Evolutionary conservation across 2,797 vertebrate genomes (phyloP), one percentile per base, ranked within the genome.

Genomic region (Cheirogaleus major): DNA sequence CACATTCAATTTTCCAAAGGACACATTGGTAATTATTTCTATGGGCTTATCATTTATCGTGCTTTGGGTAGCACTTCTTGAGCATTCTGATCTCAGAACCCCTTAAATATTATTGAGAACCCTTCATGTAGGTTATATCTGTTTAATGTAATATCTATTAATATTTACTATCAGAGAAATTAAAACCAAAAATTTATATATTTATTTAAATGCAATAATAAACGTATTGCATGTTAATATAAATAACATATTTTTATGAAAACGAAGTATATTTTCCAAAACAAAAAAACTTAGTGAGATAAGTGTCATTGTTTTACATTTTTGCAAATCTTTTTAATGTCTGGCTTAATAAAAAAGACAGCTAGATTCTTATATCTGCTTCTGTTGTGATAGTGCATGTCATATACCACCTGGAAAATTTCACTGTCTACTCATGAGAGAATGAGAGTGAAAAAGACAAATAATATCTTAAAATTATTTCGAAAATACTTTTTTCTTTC

Each of bases 241-340:
- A 92, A 93, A 70, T 86, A 61, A 72, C 48, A 7, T 41, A 41
- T 90, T 88, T 95, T 50, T 89, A 59, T 89, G 27, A 85, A 93
- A 96, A 59, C 13, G 48, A 93, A 41, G 12, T 86, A 0, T 73
- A 43, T 78, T 96, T 95, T 72, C 14, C 7, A 61, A 9, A 38
- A 59, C 38, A 84, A 91, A 92, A 11, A 57, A 15, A 17, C 22
- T 73, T 52, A 38, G 5, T 85, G 14, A 45, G 32, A 79, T 84
- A 17, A 79, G 25, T 61, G 59, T 65, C 67, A 57, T 48, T 82
- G 38, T 61, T 92, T 76, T 78, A 89, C 5, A 22, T 43, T 85
- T 92, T 95, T 61, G 7, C 25, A 63, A 30, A 50, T 83, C 50
- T 93, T 63, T 59, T 75, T 72, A 81, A 55, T 41, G 1, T 50